These are phyloP conservation scores for Rhea pennata DNA, from an alignment of 2,113 vertebrate species.

Conservation along the genomic window DNA sequence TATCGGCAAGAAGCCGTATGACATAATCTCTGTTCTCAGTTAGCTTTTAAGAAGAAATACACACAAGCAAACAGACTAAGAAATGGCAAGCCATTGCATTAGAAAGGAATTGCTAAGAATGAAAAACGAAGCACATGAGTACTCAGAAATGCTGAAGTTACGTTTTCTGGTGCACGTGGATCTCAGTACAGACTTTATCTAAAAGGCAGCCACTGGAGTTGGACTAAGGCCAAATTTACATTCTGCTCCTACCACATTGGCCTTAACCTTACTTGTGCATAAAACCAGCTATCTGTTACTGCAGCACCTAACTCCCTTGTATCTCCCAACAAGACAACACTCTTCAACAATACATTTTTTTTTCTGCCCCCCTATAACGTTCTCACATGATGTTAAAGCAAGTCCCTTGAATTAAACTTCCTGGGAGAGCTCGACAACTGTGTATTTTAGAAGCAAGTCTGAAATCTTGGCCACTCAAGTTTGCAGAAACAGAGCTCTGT, in stretches of 20 bases:
- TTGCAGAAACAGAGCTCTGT: background rate
- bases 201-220: background rate
- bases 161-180: background rate
- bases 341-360: background rate
- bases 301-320: background rate
- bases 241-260: constrained; percentile 8
- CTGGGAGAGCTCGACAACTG: background rate
- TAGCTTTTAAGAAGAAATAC: background rate
- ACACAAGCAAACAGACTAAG: background rate
- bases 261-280: background rate
- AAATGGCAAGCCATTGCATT: background rate
- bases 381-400: background rate
- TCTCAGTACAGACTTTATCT: background rate
- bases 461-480: background rate
- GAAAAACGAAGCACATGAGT: background rate
- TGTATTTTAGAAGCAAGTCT: background rate
- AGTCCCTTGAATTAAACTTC: background rate
- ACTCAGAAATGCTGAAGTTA: background rate
- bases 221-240: constrained; percentile 29
- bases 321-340: background rate
- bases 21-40: background rate
- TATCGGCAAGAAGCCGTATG: background rate
- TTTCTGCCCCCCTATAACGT: background rate
- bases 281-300: background rate
- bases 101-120: background rate